Conservation (phyloP, 2,113 vertebrate species). For the Amphiprion percula region DNA sequence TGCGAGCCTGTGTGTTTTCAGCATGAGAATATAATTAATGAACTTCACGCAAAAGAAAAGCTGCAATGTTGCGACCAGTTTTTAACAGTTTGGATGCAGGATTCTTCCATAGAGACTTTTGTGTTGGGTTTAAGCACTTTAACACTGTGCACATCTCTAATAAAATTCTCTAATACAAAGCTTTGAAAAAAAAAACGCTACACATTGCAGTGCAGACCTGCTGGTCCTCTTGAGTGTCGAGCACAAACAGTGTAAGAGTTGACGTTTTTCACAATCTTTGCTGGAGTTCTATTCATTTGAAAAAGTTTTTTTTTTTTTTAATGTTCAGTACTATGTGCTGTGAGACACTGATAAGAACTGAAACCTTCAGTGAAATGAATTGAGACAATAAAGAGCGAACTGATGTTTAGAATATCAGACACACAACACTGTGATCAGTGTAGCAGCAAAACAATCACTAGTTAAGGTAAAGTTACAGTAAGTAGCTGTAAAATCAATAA, state of each 20-base stretch:
- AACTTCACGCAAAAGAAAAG: slow-evolving; percentile 11
- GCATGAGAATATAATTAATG: slow-evolving; percentile 14
- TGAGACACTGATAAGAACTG: not conserved
- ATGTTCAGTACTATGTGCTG: not conserved
- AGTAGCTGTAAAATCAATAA: not conserved
- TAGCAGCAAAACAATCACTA: not conserved
- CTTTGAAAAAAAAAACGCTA: not conserved
- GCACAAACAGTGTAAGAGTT: not conserved
- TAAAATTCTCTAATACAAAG: too few species aligned
- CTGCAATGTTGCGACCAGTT: not conserved
- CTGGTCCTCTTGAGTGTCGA: not conserved
- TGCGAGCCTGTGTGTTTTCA: slow-evolving; percentile 17
- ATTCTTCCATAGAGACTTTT: not conserved
- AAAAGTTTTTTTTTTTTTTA: too few species aligned
- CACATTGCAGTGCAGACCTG: not conserved
- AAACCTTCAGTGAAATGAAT: too few species aligned
- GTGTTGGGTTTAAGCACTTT: slow-evolving; percentile 7
- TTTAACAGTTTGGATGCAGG: not conserved
- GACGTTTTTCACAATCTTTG: not conserved
- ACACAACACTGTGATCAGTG: not conserved
- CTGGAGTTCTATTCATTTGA: not conserved
- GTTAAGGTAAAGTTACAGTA: not conserved
- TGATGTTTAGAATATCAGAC: too few species aligned
- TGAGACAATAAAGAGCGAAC: too few species aligned
- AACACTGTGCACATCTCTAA: not conserved